phyloP scores from a whole-genome alignment of 2,888 invertebrate genomes.

The Gisinianus flammeolus region DNA sequence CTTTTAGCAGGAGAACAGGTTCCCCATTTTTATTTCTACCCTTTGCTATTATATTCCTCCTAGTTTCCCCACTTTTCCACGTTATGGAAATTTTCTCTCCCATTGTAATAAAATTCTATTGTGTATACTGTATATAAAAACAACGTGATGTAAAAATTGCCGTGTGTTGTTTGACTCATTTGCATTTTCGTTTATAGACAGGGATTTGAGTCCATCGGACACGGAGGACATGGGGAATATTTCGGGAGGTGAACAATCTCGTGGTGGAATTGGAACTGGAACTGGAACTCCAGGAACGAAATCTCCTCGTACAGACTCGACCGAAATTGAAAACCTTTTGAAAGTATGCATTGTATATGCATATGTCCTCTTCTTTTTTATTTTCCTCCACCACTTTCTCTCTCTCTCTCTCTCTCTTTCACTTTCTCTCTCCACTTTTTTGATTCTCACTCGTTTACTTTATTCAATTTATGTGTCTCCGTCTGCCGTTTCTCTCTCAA shows the following conservation, averaged over 20 bases:
- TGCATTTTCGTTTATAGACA: slow-evolving; percentile 50
- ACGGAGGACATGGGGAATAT: slow-evolving; percentile 56
- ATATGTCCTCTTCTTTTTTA: neutral
- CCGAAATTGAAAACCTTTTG: slow-evolving; percentile 93
- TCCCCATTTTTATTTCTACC: neutral
- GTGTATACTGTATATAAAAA: too few relatives aligned
- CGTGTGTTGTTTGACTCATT: too few relatives aligned
- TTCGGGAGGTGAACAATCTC: slow-evolving; percentile 45
- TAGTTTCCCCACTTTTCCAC: too few relatives aligned
- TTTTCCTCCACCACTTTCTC: neutral
- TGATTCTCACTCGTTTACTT: neutral
- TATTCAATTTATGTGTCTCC: too few relatives aligned
- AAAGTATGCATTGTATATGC: slow-evolving; percentile 66
- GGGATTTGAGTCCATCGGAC: slow-evolving; percentile 59
- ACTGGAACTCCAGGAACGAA: slow-evolving; percentile 54
- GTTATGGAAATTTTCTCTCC: too few relatives aligned
- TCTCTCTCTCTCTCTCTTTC: neutral
- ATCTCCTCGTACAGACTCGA: slow-evolving; percentile 84
- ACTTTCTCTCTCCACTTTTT: neutral
- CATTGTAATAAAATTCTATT: too few relatives aligned
- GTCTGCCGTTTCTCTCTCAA: too few relatives aligned
- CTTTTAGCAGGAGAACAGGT: neutral
- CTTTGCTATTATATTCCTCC: too few relatives aligned
- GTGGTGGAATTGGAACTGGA: too few relatives aligned
- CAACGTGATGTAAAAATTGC: too few relatives aligned